Base-by-base conservation (phyloP, 2,113 vertebrate genomes). In the Psilopogon haemacephalus region DNA sequence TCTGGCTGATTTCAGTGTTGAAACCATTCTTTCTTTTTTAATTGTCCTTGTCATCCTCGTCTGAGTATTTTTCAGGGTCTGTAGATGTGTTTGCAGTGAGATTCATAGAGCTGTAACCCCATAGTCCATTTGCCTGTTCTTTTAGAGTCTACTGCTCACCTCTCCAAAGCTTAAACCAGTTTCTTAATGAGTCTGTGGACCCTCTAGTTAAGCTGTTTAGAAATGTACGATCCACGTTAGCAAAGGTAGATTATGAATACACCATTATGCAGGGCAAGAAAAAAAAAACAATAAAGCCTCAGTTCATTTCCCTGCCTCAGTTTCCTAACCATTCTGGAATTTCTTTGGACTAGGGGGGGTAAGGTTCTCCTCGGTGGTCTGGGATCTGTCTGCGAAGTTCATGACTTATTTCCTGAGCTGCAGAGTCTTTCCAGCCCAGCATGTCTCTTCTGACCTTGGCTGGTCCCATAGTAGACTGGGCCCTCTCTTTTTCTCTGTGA, bases 231-330 rank as follows among this genome's bases (percentile, higher is more conserved):
- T 30, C 68, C 52, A 91, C 2, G 0, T 77, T 90, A 83, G 82
- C 72, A 91, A 60, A 87, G 76, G 64, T 71, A 65, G 32, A 80
- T 94, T 79, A 90, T 93, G 91, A 93, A 93, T 91, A 86, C 28
- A 56, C 60, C 48, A 84, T 86, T 94, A 86, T 94, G 69, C 83
- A 93, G 76, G 81, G 75, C 76, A 93, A 94, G 83, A 88, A 80
- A 89, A 93, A 88, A 80, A 89, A 93, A 88, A 74, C 67, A 83
- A 65, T 67, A 81, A 89, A 86, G 75, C 64, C 60, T 90, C 56
- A 48, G 56, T 91, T 96, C 52, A 48, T 95, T 95, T 93, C 68
- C 40, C 83, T 96, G 92, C 95, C 95, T 96, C 95, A 95, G 95
- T 96, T 96, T 96, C 95, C 88, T 94, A 88, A 80, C 69, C 52